A percentile compares a stretch with the other conserved stretches of the same genome.
phyloP scores from a whole-genome alignment of 2,797 vertebrate genomes.

The Falco cherrug region DNA sequence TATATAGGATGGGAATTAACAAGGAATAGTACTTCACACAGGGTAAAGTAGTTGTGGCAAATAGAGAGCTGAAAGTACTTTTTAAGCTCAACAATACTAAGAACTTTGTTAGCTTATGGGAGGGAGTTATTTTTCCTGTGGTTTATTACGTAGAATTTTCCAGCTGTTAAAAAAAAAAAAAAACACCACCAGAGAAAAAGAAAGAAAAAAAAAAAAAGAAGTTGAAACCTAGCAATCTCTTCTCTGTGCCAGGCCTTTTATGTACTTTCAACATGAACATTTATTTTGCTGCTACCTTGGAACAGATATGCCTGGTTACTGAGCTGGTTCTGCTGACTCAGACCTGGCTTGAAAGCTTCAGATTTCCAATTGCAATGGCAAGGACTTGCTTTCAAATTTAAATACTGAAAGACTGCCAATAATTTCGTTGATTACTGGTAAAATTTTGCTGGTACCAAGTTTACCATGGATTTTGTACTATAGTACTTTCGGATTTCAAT shows the following conservation, averaged over 20 bases:
- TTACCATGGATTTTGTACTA: neutral
- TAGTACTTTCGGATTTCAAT: neutral
- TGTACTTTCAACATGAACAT: conserved; percentile 43
- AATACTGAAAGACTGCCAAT: neutral
- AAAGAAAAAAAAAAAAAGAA: neutral
- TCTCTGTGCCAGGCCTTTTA: neutral
- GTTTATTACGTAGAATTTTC: conserved; percentile 16
- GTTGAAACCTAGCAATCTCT: neutral
- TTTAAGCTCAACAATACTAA: neutral
- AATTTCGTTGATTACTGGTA: neutral
- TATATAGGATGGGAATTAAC: neutral
- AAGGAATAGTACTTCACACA: neutral
- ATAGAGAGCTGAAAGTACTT: neutral
- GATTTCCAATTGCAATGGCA: neutral
- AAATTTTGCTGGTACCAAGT: neutral
- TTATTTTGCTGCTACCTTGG: conserved; percentile 44
- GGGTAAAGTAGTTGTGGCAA: neutral
- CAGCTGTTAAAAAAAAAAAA: neutral
- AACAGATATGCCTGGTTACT: conserved; percentile 42
- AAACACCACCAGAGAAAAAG: neutral
- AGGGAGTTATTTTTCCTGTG: neutral
- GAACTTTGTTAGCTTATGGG: neutral
- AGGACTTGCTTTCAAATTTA: conserved; percentile 12
- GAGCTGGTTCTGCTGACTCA: conserved; percentile 51
- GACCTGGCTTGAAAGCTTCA: conserved; percentile 24